Evolutionary conservation across 2,113 vertebrate genomes (phyloP).

Genomic region (Puma concolor): DNA sequence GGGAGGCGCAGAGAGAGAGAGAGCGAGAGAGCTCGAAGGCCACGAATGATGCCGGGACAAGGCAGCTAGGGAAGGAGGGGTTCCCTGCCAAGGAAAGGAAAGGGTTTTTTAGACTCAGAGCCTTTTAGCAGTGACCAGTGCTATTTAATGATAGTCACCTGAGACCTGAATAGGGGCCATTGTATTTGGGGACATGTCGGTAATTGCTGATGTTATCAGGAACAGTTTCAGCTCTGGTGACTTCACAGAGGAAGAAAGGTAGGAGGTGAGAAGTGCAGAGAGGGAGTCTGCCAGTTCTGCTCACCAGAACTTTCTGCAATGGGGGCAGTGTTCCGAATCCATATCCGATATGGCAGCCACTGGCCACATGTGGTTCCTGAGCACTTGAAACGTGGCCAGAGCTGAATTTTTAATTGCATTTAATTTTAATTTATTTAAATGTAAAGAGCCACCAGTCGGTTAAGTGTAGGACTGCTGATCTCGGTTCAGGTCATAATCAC

Average conservation of each 20-base stretch:
- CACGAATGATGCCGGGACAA: not conserved
- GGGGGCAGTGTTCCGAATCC: not conserved
- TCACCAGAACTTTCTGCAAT: not conserved
- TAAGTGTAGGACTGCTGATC: too few relatives aligned
- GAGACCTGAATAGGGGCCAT: not conserved
- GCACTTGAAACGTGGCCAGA: not conserved
- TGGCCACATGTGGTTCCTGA: not conserved
- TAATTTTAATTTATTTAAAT: not conserved
- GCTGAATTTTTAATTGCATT: not conserved
- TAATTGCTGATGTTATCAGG: not conserved
- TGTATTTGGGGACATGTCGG: not conserved
- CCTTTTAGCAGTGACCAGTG: not conserved
- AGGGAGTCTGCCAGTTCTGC: too few relatives aligned
- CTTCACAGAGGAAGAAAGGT: not conserved
- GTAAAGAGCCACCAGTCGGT: not conserved
- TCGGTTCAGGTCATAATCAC: too few relatives aligned
- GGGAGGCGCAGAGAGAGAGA: not conserved
- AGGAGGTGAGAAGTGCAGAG: not conserved
- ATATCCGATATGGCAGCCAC: not conserved
- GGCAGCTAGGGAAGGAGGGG: not conserved
- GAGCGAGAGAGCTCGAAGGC: not conserved
- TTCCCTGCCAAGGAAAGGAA: not conserved
- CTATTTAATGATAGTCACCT: not conserved
- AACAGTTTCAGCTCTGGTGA: not conserved
- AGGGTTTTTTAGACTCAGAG: not conserved